Evolutionary conservation across 2,888 invertebrate genomes (phyloP), one percentile per base, ranked within the genome.

Genomic region (Chalcosyrphus nemorum): DNA sequence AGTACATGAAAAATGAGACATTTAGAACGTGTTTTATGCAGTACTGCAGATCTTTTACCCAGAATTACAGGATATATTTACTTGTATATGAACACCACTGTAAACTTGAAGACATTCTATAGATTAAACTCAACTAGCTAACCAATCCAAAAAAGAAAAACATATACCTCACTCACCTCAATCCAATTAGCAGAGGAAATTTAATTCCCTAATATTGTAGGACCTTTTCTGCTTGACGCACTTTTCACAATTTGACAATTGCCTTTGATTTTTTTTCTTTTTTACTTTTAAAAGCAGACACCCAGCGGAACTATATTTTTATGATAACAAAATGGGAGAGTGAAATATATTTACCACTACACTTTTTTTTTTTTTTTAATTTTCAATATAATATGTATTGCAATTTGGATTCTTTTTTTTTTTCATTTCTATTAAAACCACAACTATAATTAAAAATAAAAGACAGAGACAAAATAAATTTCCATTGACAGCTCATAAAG

Each of bases 101-200:
- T n/a, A n/a, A n/a, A n/a, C n/a, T n/a, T n/a, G n/a, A n/a, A n/a
- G n/a, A n/a, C n/a, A n/a, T n/a, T n/a, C n/a, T n/a, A n/a, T n/a
- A n/a, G n/a, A n/a, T n/a, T n/a, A n/a, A n/a, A n/a, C n/a, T n/a
- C n/a, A 32, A 2, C 38, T 38, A 38, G 13, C 13, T 4, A 4
- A 4, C 15, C 15, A 41, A 5, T 41, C 6, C n/a, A 15, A 15
- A 6, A 6, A 17, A 17, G 19, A 9, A 45, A 11, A 3, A 4
- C 43, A 45, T 6, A 24, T n/a, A n/a, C n/a, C n/a, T n/a, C 19
- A 65, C 65, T 65, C 50, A 65, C 65, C 65, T 45, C 9, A 17
- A 19, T 19, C 35, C 24, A 27, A 32, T 47, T 35, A 35, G 47
- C 47, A 65, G 9, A 65, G 24, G 7, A 24, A 50, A 24, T 38